phyloP scores from a whole-genome alignment of 2,797 vertebrate genomes.

The Pipistrellus nathusii region DNA sequence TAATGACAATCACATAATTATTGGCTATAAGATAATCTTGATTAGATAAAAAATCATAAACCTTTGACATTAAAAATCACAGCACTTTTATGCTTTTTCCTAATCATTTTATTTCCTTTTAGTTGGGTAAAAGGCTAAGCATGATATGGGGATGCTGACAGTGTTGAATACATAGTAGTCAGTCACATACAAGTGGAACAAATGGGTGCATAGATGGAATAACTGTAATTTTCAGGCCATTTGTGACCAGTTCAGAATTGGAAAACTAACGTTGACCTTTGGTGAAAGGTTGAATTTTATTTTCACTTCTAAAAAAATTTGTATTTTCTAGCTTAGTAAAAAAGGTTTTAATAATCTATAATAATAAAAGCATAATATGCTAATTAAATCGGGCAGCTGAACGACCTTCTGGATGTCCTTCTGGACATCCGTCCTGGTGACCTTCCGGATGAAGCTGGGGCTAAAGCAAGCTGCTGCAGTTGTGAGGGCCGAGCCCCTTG shows the following conservation, averaged over 20 bases:
- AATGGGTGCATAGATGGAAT: not conserved
- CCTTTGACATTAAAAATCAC: not conserved
- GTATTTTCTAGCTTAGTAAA: conserved; percentile 41
- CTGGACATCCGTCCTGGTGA: too few relatives aligned
- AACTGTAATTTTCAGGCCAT: not conserved
- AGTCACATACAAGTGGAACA: not conserved
- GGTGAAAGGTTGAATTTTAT: not conserved
- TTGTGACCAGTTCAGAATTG: conserved; percentile 20
- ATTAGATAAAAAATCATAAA: conserved; percentile 1
- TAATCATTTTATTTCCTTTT: not conserved
- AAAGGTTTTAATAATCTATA: not conserved
- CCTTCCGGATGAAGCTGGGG: too few relatives aligned
- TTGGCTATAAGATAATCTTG: not conserved
- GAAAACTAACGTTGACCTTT: conserved; percentile 33
- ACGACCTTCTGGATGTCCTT: too few relatives aligned
- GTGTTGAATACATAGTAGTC: not conserved
- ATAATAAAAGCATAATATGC: too few relatives aligned
- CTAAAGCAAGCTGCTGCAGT: too few relatives aligned
- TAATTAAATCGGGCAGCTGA: too few relatives aligned
- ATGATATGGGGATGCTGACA: not conserved
- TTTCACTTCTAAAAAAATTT: conserved; percentile 1
- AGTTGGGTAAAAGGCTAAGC: not conserved
- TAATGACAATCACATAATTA: not conserved
- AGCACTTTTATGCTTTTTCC: not conserved
- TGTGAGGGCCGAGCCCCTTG: too few relatives aligned